These are phyloP conservation scores for Cosmia pyralina DNA, from an alignment of 2,888 invertebrate species.

Conservation along the genomic window DNA sequence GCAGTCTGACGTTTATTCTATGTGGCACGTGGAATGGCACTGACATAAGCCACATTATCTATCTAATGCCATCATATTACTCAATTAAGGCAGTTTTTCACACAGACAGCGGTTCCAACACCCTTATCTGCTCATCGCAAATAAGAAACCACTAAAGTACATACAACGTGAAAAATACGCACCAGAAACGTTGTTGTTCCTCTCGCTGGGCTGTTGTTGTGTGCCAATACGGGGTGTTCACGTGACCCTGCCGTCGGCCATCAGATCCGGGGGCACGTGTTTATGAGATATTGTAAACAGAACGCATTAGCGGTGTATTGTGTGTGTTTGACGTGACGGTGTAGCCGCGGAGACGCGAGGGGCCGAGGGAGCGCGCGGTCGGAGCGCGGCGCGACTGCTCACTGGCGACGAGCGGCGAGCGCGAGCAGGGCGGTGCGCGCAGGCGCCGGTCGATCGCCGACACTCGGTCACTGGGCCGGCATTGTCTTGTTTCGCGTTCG, in stretches of 20 bases:
- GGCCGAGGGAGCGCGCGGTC: slow-evolving; percentile 48
- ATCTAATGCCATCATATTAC: slow-evolving; percentile 28
- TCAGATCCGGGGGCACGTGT: slow-evolving; percentile 67
- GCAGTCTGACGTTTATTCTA: slow-evolving; percentile 46
- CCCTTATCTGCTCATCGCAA: slow-evolving; percentile 52
- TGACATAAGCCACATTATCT: slow-evolving; percentile 46
- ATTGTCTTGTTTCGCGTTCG: slow-evolving; percentile 76
- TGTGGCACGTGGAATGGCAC: slow-evolving; percentile 58
- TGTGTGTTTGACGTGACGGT: slow-evolving; percentile 54
- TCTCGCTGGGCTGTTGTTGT: slow-evolving; percentile 40
- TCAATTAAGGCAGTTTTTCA: slow-evolving; percentile 47
- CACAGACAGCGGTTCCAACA: slow-evolving; percentile 31
- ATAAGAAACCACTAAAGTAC: slow-evolving; percentile 67
- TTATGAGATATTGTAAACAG: slow-evolving; percentile 64
- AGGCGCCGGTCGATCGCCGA: slow-evolving; percentile 87
- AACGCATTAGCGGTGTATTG: slow-evolving; percentile 58
- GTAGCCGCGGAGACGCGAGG: slow-evolving; percentile 52
- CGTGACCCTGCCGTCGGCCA: slow-evolving; percentile 70
- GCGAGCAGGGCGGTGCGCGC: slow-evolving; percentile 77
- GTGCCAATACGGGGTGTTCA: slow-evolving; percentile 56
- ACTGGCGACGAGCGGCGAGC: slow-evolving; percentile 71
- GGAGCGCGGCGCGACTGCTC: slow-evolving; percentile 55
- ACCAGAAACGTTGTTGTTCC: slow-evolving; percentile 58
- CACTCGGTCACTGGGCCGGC: slow-evolving; percentile 89
- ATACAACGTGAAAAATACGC: slow-evolving; percentile 58